Base-by-base conservation (phyloP, 2,797 vertebrate species). In the Siniperca scherzeri region DNA sequence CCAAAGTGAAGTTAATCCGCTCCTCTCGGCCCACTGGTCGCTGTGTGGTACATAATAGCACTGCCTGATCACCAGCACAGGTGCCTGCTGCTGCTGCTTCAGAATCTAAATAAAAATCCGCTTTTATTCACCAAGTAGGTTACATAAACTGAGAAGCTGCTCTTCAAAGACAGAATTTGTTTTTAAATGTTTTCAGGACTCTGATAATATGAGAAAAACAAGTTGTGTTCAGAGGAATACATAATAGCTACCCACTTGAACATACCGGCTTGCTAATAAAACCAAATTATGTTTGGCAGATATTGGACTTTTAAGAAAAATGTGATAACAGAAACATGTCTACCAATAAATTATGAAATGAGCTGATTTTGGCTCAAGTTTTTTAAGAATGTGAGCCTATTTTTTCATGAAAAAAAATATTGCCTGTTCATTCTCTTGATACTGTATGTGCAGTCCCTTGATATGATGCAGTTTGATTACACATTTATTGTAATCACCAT, bases 1-100 rank as follows among this genome's bases (percentile, higher is more conserved):
- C 88, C 75, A 78, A 89, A 89, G 81, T 76, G 81, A 87, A 91
- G 90, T 78, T 87, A 92, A 94, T 92, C 92, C 81, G 38, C 78
- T 86, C 67, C 84, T 89, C 70, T 82, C 67, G 36, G 82, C 82
- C 86, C 86, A 85, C 80, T 80, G 84, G 86, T 90, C 46, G 62
- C 72, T 84, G 77, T 86, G 78, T 91, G 74, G 13, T 81, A 27
- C 77, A 77, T 82, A 86, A 87, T 85, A 92, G 69, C 74, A 10
- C 57, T 68, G 75, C 78, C 84, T 82, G 90, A 89, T 87, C 87
- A 83, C 59, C 80, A 16, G 84, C 75, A 59, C 73, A 87, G 78
- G 88, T 88, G 75, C 44, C 77, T 72, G 73, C 80, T 75, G 40
- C 77, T 66, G 67, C 81, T 62, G 46, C 70, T 73, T 56, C 67